These are phyloP conservation scores for Meiosimyza platycephala DNA, from an alignment of 2,888 invertebrate genomes.

Conservation along the genomic window DNA sequence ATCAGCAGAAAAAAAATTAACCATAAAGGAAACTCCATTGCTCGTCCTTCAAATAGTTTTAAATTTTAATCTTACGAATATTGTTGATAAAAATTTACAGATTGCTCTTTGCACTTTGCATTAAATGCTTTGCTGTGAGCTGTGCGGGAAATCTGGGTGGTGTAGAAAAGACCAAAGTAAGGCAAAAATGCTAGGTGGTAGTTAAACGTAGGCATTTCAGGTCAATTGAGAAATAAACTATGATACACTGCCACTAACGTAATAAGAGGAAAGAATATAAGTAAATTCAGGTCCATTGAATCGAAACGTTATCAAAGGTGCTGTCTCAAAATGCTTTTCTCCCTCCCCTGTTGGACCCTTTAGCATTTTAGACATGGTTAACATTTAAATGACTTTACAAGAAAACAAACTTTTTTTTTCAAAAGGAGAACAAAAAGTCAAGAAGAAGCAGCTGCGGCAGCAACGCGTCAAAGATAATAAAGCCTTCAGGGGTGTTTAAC, in stretches of 20 bases:
- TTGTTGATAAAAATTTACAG: constrained; percentile 30
- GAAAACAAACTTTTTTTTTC: constrained; percentile 18
- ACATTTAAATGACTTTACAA: constrained; percentile 24
- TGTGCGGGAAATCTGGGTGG: not conserved
- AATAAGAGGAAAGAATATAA: too few relatives aligned
- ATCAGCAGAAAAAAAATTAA: not conserved
- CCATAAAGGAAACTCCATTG: not conserved
- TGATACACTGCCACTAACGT: too few relatives aligned
- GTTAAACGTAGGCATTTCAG: too few relatives aligned
- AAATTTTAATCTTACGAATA: constrained; percentile 32
- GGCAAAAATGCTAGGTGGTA: too few relatives aligned
- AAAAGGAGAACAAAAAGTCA: not conserved
- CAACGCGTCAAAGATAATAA: constrained; percentile 22
- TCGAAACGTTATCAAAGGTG: too few relatives aligned
- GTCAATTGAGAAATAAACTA: too few relatives aligned
- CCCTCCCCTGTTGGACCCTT: too few relatives aligned
- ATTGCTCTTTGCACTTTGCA: constrained; percentile 28
- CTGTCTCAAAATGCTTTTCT: too few relatives aligned
- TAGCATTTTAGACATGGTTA: not conserved
- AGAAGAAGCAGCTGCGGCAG: not conserved
- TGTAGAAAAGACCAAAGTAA: not conserved
- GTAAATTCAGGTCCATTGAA: too few relatives aligned
- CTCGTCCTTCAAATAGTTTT: constrained; percentile 17
- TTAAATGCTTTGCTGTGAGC: not conserved
- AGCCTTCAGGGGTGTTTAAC: constrained; percentile 26